Base-by-base conservation (phyloP, 2,113 vertebrate genomes). In the Dicrurus megarhynchus region DNA sequence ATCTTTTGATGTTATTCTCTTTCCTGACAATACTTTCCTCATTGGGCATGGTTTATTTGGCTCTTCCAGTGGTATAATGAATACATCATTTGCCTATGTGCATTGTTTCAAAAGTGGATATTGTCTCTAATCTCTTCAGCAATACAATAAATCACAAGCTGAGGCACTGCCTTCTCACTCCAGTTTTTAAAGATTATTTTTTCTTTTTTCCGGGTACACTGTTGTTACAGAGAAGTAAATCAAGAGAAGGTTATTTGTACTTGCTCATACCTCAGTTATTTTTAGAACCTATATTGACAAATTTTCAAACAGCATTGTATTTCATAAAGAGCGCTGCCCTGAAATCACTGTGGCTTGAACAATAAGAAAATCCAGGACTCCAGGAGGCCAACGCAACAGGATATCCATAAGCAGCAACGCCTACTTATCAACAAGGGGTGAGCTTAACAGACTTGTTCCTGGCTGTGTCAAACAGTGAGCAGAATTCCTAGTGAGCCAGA, bases 331-430 rank as follows among this genome's bases (percentile, higher is more conserved):
- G 95, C 42, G 14, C 94, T 96, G 94, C 95, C 97, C 96, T 97
- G 92, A 96, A 97, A 97, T 97, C 97, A 64, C 97, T 96, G 69
- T 96, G 91, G 83, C 96, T 97, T 88, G 97, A 98, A 98, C 97
- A 98, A 98, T 97, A 88, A 95, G 97, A 98, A 98, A 98, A 98
- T 97, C 96, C 97, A 92, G 96, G 97, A 93, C 96, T 94, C 89
- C 52, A 3, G 95, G 97, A 97, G 96, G 85, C 77, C n/a, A 93
- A 61, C 96, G 63, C 97, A 98, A 97, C 97, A 97, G 98, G 98
- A 97, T 97, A 97, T 96, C 97, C 97, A 95, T 96, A 95, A 98
- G 97, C 90, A 97, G 74, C 97, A 95, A 97, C 63, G 65, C 97
- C 97, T 97, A 90, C 97, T 97, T 98, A 98, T 97, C 98, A 97